A percentile compares a stretch with the other conserved stretches of the same genome.
phyloP scores from a whole-genome alignment of 2,113 vertebrate genomes.

The human region DNA sequence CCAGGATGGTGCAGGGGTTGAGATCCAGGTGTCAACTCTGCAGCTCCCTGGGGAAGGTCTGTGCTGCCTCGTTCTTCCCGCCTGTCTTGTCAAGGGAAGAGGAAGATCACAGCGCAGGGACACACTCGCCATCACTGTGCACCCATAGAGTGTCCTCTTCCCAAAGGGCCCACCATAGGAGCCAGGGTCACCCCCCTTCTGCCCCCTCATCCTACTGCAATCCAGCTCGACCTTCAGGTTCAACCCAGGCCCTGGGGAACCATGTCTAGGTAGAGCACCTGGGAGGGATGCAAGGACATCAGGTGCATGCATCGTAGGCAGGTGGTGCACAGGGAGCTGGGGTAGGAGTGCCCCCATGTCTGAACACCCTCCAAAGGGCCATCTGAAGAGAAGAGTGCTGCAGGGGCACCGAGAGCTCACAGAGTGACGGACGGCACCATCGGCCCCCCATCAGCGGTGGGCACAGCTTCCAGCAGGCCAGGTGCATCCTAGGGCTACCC shows the following conservation, averaged over 20 bases:
- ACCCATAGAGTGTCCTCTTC: not conserved
- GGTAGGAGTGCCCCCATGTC: not conserved
- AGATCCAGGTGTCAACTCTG: not conserved
- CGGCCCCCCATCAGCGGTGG: rapidly evolving
- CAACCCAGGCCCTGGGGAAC: not conserved
- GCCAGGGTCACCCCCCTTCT: rapidly evolving
- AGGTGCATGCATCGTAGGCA: rapidly evolving
- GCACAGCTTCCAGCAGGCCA: too few species aligned
- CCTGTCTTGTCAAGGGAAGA: rapidly evolving
- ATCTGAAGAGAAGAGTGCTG: not conserved
- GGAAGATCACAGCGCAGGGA: rapidly evolving
- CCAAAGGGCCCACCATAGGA: not conserved
- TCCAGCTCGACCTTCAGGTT: too few species aligned
- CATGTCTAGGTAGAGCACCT: not conserved
- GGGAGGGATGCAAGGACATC: rapidly evolving
- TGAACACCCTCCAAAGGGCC: rapidly evolving
- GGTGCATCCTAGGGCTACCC: not conserved
- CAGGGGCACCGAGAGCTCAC: rapidly evolving
- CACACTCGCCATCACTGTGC: rapidly evolving
- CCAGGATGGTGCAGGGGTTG: rapidly evolving
- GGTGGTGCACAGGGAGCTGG: not conserved
- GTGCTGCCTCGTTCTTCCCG: not conserved
- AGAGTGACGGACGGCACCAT: not conserved
- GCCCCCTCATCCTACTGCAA: not conserved
- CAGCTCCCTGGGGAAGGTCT: not conserved